Base-by-base conservation (phyloP, 2,797 vertebrate genomes). In the Heteromormyrus szaboi region DNA sequence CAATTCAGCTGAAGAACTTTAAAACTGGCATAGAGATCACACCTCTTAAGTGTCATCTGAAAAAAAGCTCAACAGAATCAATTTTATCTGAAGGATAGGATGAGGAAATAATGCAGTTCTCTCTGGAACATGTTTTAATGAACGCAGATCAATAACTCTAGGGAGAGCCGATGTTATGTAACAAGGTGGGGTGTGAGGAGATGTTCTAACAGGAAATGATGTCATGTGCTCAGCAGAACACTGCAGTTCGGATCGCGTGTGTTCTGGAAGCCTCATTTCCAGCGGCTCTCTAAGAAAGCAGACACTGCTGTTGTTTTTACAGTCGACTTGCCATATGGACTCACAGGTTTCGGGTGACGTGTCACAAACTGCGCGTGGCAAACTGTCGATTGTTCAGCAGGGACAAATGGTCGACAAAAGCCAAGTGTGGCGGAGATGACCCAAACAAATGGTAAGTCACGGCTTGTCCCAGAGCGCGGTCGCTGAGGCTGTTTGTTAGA, bases 321-420 rank as follows among this genome's bases (percentile, higher is more conserved):
- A 62, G 90, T 89, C 54, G 46, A 90, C 59, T 88, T 50, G 65
- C 76, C 86, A 17, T 89, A 84, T 89, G 87, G 85, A 89, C 87
- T 86, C 76, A 12, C 62, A 25, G 88, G 86, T 88, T 89, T 91
- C 12, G 41, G 48, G 85, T 86, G 41, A 11, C 87, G n/a, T 6
- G 44, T 81, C n/a, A 41, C 12, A 53, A 90, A 92, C 88, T 91
- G 86, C 88, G 91, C 41, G n/a, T 83, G 44, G 79, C 92, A 88
- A 88, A 89, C 22, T 79, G 44, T 50, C 91, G 76, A 91, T 94
- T 94, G 93, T 94, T 92, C 46, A 62, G 72, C 51, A 37, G 87
- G 89, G 88, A 86, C 89, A 90, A 89, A 81, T 90, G 88, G 83
- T 87, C 44, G 53, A 41, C 79, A 83, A 62, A 86, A 11, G 25